phyloP scores from a whole-genome alignment of 2,797 vertebrate species.

The Phataginus tetradactyla region DNA sequence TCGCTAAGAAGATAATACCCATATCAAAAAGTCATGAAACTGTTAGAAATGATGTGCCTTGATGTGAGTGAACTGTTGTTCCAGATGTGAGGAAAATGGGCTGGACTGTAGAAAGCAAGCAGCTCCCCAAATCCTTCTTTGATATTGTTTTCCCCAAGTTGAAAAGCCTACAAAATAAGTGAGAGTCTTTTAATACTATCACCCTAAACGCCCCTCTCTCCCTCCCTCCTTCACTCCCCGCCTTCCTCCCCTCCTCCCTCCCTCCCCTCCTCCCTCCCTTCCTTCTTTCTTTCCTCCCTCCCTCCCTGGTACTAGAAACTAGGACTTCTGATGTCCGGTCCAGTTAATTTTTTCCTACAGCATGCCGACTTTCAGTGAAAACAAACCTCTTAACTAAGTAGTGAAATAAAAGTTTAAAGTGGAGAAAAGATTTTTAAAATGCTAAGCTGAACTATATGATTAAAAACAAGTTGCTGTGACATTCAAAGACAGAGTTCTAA shows the following conservation, averaged over 20 bases:
- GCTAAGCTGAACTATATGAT: not conserved
- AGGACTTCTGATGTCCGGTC: not conserved
- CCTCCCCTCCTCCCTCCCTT: rapidly evolving
- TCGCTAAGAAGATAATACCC: not conserved
- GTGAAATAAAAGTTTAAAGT: not conserved
- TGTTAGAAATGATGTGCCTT: not conserved
- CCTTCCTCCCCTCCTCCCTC: not conserved
- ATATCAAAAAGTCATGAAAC: not conserved
- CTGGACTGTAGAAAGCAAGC: not conserved
- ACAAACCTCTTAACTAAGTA: conserved; percentile 8
- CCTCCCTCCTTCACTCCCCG: rapidly evolving
- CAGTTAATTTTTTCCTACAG: not conserved
- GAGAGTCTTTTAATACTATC: not conserved
- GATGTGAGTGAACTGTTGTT: not conserved
- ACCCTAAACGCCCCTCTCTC: not conserved
- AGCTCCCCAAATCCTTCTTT: not conserved
- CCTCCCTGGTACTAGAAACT: not conserved
- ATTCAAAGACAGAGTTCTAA: not conserved
- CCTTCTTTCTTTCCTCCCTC: not conserved
- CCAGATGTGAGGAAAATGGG: not conserved
- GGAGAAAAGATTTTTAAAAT: not conserved
- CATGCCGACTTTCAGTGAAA: not conserved
- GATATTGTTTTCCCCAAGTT: not conserved
- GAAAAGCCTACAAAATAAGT: not conserved
- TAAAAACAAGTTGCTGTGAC: conserved; percentile 37